These are phyloP conservation scores for Gnathonemus longibarbis DNA, from an alignment of 2,113 vertebrate species.

Conservation along the genomic window DNA sequence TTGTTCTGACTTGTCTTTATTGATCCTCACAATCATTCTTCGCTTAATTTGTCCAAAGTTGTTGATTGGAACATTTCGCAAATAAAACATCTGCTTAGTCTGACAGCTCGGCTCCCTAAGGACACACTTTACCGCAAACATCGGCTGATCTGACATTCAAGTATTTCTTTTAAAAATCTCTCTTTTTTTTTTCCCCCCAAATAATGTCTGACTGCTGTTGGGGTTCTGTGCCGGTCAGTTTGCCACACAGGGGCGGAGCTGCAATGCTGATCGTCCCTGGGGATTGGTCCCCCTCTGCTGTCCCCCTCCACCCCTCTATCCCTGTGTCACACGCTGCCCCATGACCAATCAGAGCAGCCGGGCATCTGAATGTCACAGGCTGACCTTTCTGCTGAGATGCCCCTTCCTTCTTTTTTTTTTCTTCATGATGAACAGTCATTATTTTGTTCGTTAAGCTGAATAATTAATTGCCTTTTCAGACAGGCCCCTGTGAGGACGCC, in stretches of 20 bases:
- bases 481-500: neutral
- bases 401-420: neutral
- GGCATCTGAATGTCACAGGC: neutral
- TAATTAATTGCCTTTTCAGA: constrained; percentile 22
- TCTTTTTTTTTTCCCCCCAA: too few species aligned
- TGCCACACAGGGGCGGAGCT: neutral
- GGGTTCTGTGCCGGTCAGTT: neutral
- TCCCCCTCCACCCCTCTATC: neutral
- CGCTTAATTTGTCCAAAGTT: neutral
- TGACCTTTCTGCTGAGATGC: constrained; percentile 5
- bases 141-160: neutral
- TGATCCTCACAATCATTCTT: neutral
- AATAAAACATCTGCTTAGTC: neutral
- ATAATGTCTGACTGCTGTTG: neutral
- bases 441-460: constrained; percentile 22
- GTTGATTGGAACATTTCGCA: neutral
- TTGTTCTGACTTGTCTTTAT: neutral
- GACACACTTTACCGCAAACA: neutral
- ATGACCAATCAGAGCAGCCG: neutral
- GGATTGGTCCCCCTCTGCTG: neutral
- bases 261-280: neutral
- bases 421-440: neutral
- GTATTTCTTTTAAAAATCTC: neutral
- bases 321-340: neutral
- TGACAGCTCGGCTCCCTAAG: neutral